Evolutionary conservation across 2,888 invertebrate species (phyloP).

Genomic region (Adela reaumurella): DNA sequence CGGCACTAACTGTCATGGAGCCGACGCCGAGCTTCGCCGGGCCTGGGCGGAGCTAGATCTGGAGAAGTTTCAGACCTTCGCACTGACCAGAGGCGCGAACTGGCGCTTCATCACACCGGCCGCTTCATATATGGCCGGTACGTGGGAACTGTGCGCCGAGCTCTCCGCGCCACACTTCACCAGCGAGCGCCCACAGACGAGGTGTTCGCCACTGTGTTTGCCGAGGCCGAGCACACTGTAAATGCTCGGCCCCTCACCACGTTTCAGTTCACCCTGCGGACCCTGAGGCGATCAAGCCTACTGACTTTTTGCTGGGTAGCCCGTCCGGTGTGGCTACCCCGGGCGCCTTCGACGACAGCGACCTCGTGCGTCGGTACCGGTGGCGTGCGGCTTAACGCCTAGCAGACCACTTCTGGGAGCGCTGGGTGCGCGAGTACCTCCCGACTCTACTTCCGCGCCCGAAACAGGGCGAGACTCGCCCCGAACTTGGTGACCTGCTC

Average conservation of each 20-base stretch:
- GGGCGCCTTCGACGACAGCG: conserved; percentile 7
- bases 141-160: background rate
- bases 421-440: conserved; percentile 14
- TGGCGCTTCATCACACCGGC: conserved; percentile 2
- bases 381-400: no score
- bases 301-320: conserved; percentile 14
- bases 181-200: no score
- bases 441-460: conserved; percentile 9
- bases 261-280: conserved; percentile 4
- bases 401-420: no score
- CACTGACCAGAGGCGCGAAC: background rate
- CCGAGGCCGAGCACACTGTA: conserved; percentile 10
- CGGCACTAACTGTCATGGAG: conserved; percentile 1
- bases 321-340: no score
- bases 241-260: conserved; percentile 5
- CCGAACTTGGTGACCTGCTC: background rate
- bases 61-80: background rate
- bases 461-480: background rate
- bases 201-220: conserved; percentile 7
- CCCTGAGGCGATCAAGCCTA: conserved; percentile 16
- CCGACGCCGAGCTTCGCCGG: no score
- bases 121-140: background rate
- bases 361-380: conserved; percentile 5
- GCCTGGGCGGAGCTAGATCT: background rate
- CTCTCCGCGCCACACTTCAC: background rate